phyloP scores from a whole-genome alignment of 2,113 vertebrate genomes.

The Heteronetta atricapilla region DNA sequence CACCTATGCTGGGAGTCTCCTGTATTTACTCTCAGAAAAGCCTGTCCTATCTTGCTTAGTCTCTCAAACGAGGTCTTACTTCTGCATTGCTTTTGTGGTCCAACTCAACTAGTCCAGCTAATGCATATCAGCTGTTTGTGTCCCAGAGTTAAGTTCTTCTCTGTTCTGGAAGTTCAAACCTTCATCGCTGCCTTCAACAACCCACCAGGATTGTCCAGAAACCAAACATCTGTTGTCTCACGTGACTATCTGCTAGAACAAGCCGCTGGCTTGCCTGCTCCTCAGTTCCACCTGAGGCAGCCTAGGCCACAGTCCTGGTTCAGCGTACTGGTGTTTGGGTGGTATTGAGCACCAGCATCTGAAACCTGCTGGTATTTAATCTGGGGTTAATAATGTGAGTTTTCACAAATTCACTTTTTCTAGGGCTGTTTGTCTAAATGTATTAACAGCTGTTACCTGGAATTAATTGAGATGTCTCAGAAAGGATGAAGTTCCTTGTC shows the following conservation, averaged over 20 bases:
- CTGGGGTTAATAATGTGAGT: not conserved
- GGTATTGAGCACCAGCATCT: not conserved
- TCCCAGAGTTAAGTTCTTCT: not conserved
- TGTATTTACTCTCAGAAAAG: not conserved
- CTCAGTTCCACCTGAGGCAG: not conserved
- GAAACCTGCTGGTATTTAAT: not conserved
- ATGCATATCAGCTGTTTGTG: not conserved
- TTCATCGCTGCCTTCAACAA: not conserved
- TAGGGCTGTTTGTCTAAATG: not conserved
- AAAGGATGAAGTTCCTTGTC: not conserved
- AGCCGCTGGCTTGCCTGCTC: not conserved
- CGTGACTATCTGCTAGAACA: not conserved
- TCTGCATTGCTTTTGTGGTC: not conserved
- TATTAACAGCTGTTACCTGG: not conserved
- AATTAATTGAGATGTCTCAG: not conserved
- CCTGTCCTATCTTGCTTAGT: not conserved
- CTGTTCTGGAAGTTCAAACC: not conserved
- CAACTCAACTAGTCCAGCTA: not conserved
- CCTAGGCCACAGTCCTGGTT: not conserved
- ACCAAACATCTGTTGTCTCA: conserved; percentile 41
- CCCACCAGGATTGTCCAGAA: not conserved
- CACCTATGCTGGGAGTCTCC: not conserved
- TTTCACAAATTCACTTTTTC: not conserved
- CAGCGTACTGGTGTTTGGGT: not conserved
- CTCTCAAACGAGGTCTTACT: not conserved